Evolutionary conservation across 1,140 invertebrate genomes (phyloP).

Genomic region (Orius insidiosus): DNA sequence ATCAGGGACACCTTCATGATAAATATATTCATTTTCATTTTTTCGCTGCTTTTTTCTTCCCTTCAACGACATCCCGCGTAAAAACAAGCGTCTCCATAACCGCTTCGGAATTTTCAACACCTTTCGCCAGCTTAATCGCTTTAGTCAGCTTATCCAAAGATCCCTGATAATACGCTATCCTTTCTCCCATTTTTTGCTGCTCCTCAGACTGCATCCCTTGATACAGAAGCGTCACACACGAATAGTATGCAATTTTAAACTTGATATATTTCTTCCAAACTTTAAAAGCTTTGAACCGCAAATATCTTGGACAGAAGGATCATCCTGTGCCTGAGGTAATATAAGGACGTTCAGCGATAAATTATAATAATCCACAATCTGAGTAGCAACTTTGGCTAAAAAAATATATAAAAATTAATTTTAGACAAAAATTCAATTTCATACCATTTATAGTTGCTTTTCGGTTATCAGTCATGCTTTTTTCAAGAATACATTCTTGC

Average conservation of each 20-base stretch:
- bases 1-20: constrained; percentile 87
- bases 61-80: constrained; percentile 74
- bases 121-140: constrained; percentile 57
- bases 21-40: constrained; percentile 98
- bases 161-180: constrained; percentile 75
- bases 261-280: constrained; percentile 31
- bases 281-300: constrained; percentile 60
- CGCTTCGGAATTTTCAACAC: constrained; percentile 34
- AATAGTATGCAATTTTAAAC: constrained; percentile 41
- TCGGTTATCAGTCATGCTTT: constrained; percentile 88
- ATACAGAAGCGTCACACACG: constrained; percentile 54
- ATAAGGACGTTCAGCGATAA: constrained; percentile 52
- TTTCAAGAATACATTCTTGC: constrained; percentile 95
- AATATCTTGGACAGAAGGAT: constrained; percentile 44
- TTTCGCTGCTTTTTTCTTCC: constrained; percentile 79
- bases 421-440: constrained; percentile 21
- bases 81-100: constrained; percentile 67
- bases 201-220: constrained; percentile 84
- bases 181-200: constrained; percentile 83
- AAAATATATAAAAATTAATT: constrained; percentile 17
- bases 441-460: constrained; percentile 84
- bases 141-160: constrained; percentile 66
- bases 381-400: constrained; percentile 60
- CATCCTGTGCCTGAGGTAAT: constrained; percentile 37
- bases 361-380: constrained; percentile 82